Evolutionary conservation across 23 tunicate species (phyloP).

Genomic region (Ascidia mentula): DNA sequence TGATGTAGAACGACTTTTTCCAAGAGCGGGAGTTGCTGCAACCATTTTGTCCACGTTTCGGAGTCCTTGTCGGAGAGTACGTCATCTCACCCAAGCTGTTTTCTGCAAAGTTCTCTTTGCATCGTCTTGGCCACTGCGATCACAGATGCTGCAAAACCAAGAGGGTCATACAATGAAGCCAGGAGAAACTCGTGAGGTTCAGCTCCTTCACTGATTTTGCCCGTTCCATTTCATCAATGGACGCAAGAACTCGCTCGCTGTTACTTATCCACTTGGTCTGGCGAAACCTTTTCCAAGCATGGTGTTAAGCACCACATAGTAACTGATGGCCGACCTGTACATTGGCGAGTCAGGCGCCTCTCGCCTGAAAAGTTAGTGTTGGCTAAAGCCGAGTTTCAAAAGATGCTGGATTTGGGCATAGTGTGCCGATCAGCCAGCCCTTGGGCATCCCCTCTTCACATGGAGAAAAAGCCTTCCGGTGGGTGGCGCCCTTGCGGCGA

Average conservation of each 20-base stretch:
- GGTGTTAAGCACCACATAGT: too few species aligned
- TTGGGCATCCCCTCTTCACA: too few species aligned
- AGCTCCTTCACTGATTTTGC: neutral
- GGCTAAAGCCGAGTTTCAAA: too few species aligned
- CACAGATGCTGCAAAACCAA: slow-evolving; percentile 17
- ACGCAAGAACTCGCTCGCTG: slow-evolving; percentile 6
- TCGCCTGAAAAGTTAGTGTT: too few species aligned
- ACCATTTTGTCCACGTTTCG: slow-evolving; percentile 2
- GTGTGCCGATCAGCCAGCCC: too few species aligned
- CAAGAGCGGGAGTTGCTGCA: neutral
- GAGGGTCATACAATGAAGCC: slow-evolving; percentile 6
- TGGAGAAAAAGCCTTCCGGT: too few species aligned
- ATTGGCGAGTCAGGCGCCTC: too few species aligned
- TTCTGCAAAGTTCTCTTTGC: neutral
- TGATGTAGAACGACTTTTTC: neutral
- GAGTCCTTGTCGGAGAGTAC: neutral
- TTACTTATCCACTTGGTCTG: slow-evolving; percentile 10
- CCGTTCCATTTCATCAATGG: neutral
- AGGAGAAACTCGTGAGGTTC: neutral
- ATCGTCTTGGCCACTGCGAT: slow-evolving; percentile 9
- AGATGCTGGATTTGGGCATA: too few species aligned
- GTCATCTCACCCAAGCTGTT: slow-evolving; percentile 18
- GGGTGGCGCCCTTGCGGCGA: too few species aligned
- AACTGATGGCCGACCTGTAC: too few species aligned
- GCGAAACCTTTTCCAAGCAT: too few species aligned